Evolutionary conservation across 1,140 invertebrate genomes (phyloP), one percentile per base, ranked within the genome.

Genomic region (Penaeus japonicus): DNA sequence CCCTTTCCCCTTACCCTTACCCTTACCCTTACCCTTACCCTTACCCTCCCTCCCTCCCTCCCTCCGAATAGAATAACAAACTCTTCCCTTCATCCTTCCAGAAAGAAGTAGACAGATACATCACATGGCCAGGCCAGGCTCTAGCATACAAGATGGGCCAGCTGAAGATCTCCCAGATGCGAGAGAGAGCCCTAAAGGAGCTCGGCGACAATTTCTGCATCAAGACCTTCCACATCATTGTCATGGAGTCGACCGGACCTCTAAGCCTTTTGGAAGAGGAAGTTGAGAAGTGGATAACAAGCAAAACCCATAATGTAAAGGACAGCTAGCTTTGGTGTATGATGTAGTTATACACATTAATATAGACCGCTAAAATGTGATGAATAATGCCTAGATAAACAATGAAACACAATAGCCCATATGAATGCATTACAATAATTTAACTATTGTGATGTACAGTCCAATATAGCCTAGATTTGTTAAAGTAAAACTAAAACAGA

Each of bases 41-140:
- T n/a, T n/a, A n/a, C n/a, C 47, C 10, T 47, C 0, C 47, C 15
- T 7, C 7, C 35, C 7, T 7, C 7, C 7, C 35, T 7, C 35
- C 7, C 35, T 39, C 35, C 35, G n/a, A n/a, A n/a, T 7, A 73
- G 0, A 73, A 30, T 27, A 73, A 24, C 22, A 30, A 73, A 73
- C 17, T 4, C 10, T 30, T 73, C 70, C 22, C 27, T 73, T 24
- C 0, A 10, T 15, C 70, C 30, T 73, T 27, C 70, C 78, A 80
- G 78, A 57, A 91, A n/a, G 93, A 93, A 90, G 89, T 93, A 24
- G 91, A 93, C 79, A 91, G 93, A 35, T 93, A 94, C 91, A 92
- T 94, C 77, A 93, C 93, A 2, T 93, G 92, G 93, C 93, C 93
- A 18, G 93, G 78, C 7, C 78, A 80, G 22, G 78, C 78, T 27